These are phyloP conservation scores for Montipora efflorescens DNA, from an alignment of 64 coral and sea anemone genomes.

Conservation along the genomic window DNA sequence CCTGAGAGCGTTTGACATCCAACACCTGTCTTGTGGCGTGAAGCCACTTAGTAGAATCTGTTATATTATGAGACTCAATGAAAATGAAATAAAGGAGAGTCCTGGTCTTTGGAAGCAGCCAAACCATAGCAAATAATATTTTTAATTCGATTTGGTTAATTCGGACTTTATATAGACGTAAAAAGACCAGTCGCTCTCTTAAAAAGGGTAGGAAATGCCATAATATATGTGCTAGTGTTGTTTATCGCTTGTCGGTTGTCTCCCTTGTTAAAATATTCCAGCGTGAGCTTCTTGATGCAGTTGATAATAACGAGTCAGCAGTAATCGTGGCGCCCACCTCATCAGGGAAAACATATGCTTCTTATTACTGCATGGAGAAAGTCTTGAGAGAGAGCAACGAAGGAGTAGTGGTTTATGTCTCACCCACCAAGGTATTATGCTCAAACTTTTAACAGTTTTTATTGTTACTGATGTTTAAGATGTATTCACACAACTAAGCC, in stretches of 20 bases:
- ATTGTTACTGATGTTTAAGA: neutral
- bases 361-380: constrained; percentile 88
- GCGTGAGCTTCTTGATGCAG: constrained; percentile 74
- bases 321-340: constrained; percentile 81
- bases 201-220: neutral
- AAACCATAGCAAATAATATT: neutral
- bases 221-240: neutral
- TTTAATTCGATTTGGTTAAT: neutral
- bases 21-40: too few species aligned
- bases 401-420: constrained; percentile 85
- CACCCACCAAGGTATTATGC: constrained; percentile 74
- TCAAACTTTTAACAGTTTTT: neutral
- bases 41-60: too few species aligned
- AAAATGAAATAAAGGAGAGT: too few species aligned
- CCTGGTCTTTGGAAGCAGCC: too few species aligned
- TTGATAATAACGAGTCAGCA: constrained; percentile 81
- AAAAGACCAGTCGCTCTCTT: neutral
- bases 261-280: neutral
- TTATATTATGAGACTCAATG: too few species aligned
- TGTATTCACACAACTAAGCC: too few species aligned
- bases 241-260: neutral
- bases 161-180: neutral
- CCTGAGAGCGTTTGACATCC: too few species aligned
- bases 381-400: constrained; percentile 67
- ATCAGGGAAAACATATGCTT: constrained; percentile 84